Base-by-base conservation (phyloP, 2,888 invertebrate species). In the Epistrophe grossulariae region DNA sequence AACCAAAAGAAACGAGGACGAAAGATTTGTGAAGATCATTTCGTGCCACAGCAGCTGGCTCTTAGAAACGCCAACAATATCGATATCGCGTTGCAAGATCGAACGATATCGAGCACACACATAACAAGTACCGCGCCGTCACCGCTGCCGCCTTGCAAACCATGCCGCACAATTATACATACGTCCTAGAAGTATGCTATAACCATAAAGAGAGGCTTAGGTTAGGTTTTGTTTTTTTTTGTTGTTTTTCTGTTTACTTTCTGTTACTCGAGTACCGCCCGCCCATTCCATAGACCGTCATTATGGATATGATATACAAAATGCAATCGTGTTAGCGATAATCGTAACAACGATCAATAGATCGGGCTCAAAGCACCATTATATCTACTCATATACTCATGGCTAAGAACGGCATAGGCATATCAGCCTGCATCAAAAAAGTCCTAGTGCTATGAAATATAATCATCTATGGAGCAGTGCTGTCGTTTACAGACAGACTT, bases 1-100 rank as follows among this genome's bases (percentile, higher is more conserved):
- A 85, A 62, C 68, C 35, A 40, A 73, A 55, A 66, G 35, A 68
- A 74, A 82, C 81, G 74, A 82, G 78, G 79, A 82, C 85, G 76
- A 79, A 64, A 87, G 87, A 87, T 87, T 87, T 87, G 87, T 87
- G 87, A 87, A 82, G 87, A 87, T 87, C 87, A 82, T 83, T 87
- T 87, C 82, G 82, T 82, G 85, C 74, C 82, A 79, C 78, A 79
- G 85, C 85, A 87, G 78, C 85, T 79, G 78, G 24, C 57, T 43
- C 59, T 31, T 62, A 68, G 62, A 59, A 74, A 71, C 55, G 40
- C 78, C 70, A 82, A 82, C 66, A 82, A 79, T 79, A 83, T 83
- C 79, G 70, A 79, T 87, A 87, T 87, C 82, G 79, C 82, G 60
- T 82, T 87, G 79, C 83, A 76, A 87, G 82, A 87, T 82, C 87